phyloP scores from a whole-genome alignment of 2,797 vertebrate genomes.

The Benthosema pterotum region DNA sequence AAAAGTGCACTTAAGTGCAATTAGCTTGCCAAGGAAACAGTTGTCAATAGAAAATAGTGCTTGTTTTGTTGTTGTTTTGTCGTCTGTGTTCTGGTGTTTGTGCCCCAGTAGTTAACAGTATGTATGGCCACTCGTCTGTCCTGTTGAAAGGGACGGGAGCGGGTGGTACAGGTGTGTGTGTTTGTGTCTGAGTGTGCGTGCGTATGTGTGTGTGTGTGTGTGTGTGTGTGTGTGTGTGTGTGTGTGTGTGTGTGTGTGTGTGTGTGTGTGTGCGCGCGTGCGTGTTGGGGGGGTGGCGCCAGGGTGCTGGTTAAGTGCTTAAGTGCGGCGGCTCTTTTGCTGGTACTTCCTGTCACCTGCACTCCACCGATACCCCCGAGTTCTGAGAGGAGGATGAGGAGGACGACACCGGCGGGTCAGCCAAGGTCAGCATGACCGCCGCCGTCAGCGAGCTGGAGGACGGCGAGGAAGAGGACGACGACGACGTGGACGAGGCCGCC shows the following conservation, averaged over 20 bases:
- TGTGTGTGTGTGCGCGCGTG: background rate
- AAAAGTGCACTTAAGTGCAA: constrained; percentile 99
- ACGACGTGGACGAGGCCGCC: constrained; percentile 84
- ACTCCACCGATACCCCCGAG: constrained; percentile 96
- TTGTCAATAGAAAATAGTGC: constrained; percentile 99
- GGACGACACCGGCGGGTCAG: constrained; percentile 91
- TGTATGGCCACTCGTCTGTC: constrained; percentile 63
- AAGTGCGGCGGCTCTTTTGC: constrained; percentile 83
- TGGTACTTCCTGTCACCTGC: constrained; percentile 95
- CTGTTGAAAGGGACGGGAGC: constrained; percentile 47
- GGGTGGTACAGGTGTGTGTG: constrained; percentile 3
- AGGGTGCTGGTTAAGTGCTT: constrained; percentile 94
- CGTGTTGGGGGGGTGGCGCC: constrained; percentile 47
- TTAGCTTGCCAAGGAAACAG: constrained; percentile 98
- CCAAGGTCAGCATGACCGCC: constrained; percentile 96
- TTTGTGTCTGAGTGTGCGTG: no score
- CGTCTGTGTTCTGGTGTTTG: constrained; percentile 86
- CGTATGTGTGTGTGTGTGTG: no score
- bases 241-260: background rate
- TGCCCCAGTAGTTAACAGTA: constrained; percentile 88
- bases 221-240: no score
- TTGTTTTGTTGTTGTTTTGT: constrained; percentile 76
- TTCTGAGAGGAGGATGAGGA: constrained; percentile 90
- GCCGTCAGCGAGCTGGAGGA: constrained; percentile 97
- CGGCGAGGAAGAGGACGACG: constrained; percentile 93